Evolutionary conservation across 2,113 vertebrate species (phyloP), one percentile per base, ranked within the genome.

Genomic region (Bos javanicus): DNA sequence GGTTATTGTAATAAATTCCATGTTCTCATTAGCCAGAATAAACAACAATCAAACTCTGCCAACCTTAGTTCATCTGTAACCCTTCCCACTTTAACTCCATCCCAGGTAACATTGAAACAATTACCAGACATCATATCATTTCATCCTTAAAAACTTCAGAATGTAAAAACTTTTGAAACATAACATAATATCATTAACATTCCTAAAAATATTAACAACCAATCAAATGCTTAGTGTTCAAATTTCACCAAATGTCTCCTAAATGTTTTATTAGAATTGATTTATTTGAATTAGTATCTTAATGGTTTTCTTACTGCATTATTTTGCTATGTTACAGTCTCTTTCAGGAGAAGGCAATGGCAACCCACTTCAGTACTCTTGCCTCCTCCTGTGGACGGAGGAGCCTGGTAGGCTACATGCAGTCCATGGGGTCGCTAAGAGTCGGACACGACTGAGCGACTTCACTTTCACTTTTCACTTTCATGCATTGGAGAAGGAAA

Each of bases 361-460:
- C 57, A 59, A 4, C 23, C 57, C 9, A 2, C 57, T 57, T 8
- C 56, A 25, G 56, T 57, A 57, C 23, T 25, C 56, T 57, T 57
- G 15, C 16, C 52, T 54, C 2, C 13, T 62, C 14, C 13, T 1
- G 3, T 62, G 60, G 60, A 3, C 3, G 0, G 28, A 62, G 60
- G 28, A 62, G 60, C 60, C 28, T 62, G 14, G 30, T 7, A 14
- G 60, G 60, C 60, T 33, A 28, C 59, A 33, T 7, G 60, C 59
- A 33, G 60, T 16, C 60, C 60, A 16, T 3, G 14, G 30, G 6
- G 28, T 62, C 0, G 3, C 6, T 7, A 62, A 33, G 30, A 62
- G 14, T 62, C 6, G 0, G 60, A 62, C 6, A 33, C 0, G 3
- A 62, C 60, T 62, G 60, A 33, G 28, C 0, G 1, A 33, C 60